These are phyloP conservation scores for Anabacerthia variegaticeps DNA, from an alignment of 2,797 vertebrate species.

Conservation along the genomic window DNA sequence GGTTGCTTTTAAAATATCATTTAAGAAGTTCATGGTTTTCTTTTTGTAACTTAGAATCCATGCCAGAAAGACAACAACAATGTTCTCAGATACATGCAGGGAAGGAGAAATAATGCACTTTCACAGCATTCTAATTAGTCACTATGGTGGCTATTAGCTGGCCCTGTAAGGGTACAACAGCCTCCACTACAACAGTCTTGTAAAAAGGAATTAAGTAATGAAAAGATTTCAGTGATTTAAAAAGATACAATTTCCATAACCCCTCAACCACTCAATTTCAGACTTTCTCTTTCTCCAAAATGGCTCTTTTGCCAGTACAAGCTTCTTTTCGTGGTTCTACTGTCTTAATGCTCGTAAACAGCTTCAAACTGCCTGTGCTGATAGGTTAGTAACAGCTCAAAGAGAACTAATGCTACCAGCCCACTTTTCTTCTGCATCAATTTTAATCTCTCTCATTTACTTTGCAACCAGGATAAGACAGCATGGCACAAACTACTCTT, in stretches of 20 bases:
- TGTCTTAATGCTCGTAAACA: not conserved
- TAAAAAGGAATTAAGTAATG: not conserved
- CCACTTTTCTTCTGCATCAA: not conserved
- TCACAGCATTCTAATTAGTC: not conserved
- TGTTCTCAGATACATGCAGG: not conserved
- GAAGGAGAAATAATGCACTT: not conserved
- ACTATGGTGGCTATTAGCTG: not conserved
- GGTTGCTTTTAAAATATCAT: not conserved
- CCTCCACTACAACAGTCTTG: accelerated
- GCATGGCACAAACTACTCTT: not conserved
- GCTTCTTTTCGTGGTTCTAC: not conserved
- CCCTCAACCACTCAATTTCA: not conserved
- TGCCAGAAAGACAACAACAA: not conserved
- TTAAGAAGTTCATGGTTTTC: not conserved
- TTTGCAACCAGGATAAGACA: not conserved
- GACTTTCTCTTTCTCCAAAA: not conserved
- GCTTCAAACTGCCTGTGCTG: not conserved
- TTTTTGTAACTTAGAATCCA: not conserved
- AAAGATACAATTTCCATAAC: not conserved
- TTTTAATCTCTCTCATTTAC: not conserved
- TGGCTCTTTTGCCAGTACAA: not conserved
- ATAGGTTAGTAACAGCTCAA: not conserved
- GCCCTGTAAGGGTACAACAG: not conserved
- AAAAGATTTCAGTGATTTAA: not conserved
- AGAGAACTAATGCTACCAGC: not conserved